Evolutionary conservation across 1,140 invertebrate species (phyloP), one percentile per base, ranked within the genome.

Genomic region (Macrobrachium nipponense): DNA sequence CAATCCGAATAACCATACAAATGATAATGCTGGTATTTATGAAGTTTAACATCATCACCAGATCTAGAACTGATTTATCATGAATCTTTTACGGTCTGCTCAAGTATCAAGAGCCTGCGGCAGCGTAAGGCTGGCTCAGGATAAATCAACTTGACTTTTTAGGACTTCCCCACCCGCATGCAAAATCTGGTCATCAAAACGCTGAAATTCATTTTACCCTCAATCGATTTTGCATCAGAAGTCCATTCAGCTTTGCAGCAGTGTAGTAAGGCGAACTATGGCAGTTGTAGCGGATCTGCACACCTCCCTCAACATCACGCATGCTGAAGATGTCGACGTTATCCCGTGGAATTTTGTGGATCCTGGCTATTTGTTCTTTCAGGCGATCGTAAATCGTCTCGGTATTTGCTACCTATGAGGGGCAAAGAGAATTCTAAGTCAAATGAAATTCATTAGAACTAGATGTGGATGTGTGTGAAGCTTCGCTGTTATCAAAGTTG

Each of bases 251-350:
- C 92, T 96, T 94, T 0, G 97, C 96, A 0, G 98, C 95, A 90
- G 98, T 98, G 90, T 98, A 98, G 91, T 98, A 99, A 4, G 98
- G 97, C 0, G 97, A 98, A 0, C 97, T 97, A 92, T 98, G 97
- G 10, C 97, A 98, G 4, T 97, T 95, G 91, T 98, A 99, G 89
- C 98, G 93, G 5, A 99, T 94, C 90, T 99, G 98, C 0, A 97
- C 98, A 23, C 97, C 92, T 8, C 76, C 82, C 3, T 51, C 77
- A 4, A 80, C 81, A 51, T 89, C 88, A 89, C 97, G 96, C 4
- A 99, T 96, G 91, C 97, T 98, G 90, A 99, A 98, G 59, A 99
- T 95, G 89, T 99, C 97, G 10, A 99, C 96, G 91, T 98, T 98
- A 84, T 97, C 95, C 70, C 94, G 92, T 73, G 96, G 94, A 43